Base-by-base conservation (phyloP, 2,113 vertebrate genomes). In the Passer domesticus region DNA sequence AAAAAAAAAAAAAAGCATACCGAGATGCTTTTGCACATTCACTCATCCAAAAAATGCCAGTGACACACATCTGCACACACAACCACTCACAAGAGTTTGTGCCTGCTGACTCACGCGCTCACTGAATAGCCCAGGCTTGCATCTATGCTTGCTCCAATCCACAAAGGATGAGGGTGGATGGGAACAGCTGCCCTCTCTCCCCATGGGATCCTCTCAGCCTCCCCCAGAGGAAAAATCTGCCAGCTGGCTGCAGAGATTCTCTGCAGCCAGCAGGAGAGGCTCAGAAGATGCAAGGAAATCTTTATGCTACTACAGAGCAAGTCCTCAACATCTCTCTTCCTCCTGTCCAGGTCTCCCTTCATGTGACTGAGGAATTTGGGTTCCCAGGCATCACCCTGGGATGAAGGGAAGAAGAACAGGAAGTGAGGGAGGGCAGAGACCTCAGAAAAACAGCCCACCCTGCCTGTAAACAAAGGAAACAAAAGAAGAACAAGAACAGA, bases 11-110 rank as follows among this genome's bases (percentile, higher is more conserved):
- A 50, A 52, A 90, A 0, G 12, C 85, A 90, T n/a, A 86, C 74
- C 5, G 47, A 93, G 78, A 91, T 84, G 84, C 79, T 95, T 95
- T 83, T 76, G 79, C 90, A 96, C 92, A 87, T 88, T 96, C 95
- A 94, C 76, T 85, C 92, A 91, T 39, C 77, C 73, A 90, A 85
- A 93, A 96, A 92, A 92, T 28, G 91, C 86, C 76, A 52, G 62
- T 74, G 86, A 94, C 80, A 95, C 83, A 82, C 73, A 95, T 90
- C 64, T 87, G 83, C 90, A 78, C 83, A 60, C 4, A 0, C 41
- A 50, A 69, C 67, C 83, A 78, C 68, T 74, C 25, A 4, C 64
- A 85, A 77, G 19, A 1, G 35, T 93, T 92, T 92, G 73, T 82
- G 90, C 87, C 84, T 92, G 83, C 92, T 87, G 93, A 90, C 76